phyloP scores from a whole-genome alignment of 2,797 vertebrate genomes.

The Crax fasciolata region DNA sequence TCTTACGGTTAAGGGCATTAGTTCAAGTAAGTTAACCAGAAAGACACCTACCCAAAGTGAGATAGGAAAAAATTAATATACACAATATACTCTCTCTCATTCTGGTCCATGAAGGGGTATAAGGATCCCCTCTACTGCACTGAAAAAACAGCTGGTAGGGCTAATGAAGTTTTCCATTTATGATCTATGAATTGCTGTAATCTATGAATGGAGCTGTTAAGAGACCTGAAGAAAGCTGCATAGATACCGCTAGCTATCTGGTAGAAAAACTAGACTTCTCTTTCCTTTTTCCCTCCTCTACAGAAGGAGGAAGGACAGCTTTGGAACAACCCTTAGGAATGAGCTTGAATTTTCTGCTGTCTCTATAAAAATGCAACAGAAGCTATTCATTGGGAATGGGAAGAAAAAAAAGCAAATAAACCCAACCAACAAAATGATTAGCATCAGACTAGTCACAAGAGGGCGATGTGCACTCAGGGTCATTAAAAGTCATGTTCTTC shows the following conservation, averaged over 20 bases:
- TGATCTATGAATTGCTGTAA: neutral
- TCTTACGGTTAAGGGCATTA: neutral
- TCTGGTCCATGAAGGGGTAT: accelerated
- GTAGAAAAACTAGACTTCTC: neutral
- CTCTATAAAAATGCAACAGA: neutral
- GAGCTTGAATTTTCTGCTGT: neutral
- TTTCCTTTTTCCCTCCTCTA: neutral
- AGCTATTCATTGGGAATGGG: accelerated
- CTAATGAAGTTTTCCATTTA: neutral
- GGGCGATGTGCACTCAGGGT: neutral
- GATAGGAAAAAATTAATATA: neutral
- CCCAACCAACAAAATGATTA: neutral
- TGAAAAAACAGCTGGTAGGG: neutral
- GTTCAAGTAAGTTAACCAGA: neutral
- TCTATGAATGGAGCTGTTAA: neutral
- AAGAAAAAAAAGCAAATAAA: neutral
- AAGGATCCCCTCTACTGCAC: neutral
- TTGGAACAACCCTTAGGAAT: neutral
- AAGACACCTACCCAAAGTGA: accelerated
- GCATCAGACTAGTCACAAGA: conserved; percentile 15
- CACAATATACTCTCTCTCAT: neutral
- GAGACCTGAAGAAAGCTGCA: neutral
- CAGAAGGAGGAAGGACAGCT: neutral
- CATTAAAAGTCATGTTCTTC: neutral
- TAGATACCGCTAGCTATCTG: neutral